Base-by-base conservation (phyloP, 2,888 invertebrate genomes). In the Cerastis leucographa region DNA sequence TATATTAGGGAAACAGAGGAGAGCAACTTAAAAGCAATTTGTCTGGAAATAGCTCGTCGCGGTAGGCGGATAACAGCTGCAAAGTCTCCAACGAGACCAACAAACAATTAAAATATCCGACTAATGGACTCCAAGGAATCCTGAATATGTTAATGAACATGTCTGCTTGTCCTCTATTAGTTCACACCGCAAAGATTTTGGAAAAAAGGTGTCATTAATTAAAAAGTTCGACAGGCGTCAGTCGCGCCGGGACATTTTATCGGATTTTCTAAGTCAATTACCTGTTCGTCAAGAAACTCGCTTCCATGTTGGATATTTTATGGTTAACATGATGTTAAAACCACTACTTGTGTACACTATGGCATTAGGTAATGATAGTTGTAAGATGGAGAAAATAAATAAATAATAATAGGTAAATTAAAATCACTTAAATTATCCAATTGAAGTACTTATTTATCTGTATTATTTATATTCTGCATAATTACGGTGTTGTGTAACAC, bases 21-120 rank as follows among this genome's bases (percentile, higher is more conserved):
- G 94, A 89, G 94, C 93, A 93, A 92, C 91, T 92, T 90, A 89
- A 93, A 94, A 95, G 94, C 94, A 94, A 96, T 96, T 95, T 96
- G 95, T 96, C 95, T 95, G 92, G 90, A 96, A 96, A 96, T 96
- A 96, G 93, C 93, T 85, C 93, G 87, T 78, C 92, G 94, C 92
- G 94, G 95, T 95, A 94, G 95, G 94, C 92, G 89, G 82, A 88
- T 87, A 93, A 92, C 96, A 96, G 96, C 94, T 96, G 96, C 94
- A 82, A 94, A 93, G 91, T 93, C 94, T 96, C 96, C 94, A 91
- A 88, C 92, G 92, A 87, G 86, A 86, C 85, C 86, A 87, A 89
- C 92, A 92, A 94, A 96, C 96, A 96, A 96, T 96, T 96, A 96
- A 96, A 96, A 96, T 96, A 96, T 96, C 96, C 92, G 92, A 91